phyloP scores from a whole-genome alignment of 1,140 invertebrate genomes.

The Maconellicoccus hirsutus region DNA sequence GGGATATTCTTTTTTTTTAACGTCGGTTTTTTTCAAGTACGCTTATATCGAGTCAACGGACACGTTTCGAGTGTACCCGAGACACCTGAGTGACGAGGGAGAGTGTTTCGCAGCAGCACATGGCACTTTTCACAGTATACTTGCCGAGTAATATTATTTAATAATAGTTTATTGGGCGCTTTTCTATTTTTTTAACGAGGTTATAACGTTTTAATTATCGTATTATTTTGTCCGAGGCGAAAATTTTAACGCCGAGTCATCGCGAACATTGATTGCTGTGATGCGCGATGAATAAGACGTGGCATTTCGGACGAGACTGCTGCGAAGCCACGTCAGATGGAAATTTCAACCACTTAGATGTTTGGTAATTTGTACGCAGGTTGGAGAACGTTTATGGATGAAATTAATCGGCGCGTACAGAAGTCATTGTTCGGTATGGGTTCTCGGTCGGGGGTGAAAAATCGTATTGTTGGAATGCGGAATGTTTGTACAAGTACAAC shows the following conservation, averaged over 20 bases:
- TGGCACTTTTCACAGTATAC: constrained; percentile 14
- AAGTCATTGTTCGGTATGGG: not conserved
- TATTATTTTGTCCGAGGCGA: not conserved
- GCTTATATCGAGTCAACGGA: no score
- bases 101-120: no score
- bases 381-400: not conserved
- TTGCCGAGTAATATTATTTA: constrained; percentile 21
- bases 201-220: constrained; percentile 21
- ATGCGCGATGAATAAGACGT: no score
- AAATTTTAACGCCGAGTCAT: not conserved
- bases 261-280: not conserved
- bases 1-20: no score
- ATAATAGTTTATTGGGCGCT: not conserved
- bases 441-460: not conserved
- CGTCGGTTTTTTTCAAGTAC: no score
- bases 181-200: constrained; percentile 11
- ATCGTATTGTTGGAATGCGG: not conserved
- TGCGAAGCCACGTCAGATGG: not conserved
- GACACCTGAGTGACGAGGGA: not conserved
- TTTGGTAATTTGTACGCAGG: not conserved
- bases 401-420: not conserved
- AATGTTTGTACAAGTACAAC: not conserved
- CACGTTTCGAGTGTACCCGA: no score
- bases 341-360: not conserved
- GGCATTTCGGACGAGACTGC: no score